phyloP scores from a whole-genome alignment of 2,113 vertebrate species.

The Grallaria varia region DNA sequence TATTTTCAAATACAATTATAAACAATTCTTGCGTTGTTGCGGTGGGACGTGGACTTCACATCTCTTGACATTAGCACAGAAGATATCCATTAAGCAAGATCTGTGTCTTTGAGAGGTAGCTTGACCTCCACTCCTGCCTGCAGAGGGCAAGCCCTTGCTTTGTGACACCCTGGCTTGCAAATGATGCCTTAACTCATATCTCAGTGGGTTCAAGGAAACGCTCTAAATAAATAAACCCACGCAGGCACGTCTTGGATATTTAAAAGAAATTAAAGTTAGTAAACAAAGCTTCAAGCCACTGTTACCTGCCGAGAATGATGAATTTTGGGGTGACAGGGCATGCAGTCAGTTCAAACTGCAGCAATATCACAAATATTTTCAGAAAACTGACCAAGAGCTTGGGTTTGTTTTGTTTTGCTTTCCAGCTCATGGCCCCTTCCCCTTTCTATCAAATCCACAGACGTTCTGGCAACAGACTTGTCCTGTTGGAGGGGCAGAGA shows the following conservation, averaged over 20 bases:
- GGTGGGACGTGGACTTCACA: background rate
- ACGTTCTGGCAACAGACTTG: constrained; percentile 28
- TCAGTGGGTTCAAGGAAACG: background rate
- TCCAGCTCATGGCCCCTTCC: background rate
- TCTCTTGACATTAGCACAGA: constrained; percentile 23
- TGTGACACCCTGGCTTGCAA: background rate
- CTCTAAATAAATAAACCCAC: background rate
- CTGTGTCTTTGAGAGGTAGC: background rate
- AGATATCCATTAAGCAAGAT: constrained; percentile 9
- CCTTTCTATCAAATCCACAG: background rate
- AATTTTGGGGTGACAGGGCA: background rate
- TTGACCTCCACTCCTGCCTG: constrained; percentile 16
- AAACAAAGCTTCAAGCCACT: background rate
- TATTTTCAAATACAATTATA: constrained; percentile 65
- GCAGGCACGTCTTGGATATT: background rate
- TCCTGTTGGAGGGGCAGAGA: constrained; percentile 13
- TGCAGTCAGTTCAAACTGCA: background rate
- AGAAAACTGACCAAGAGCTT: background rate
- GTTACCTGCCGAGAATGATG: background rate
- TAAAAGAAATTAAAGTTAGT: background rate
- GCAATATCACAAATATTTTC: background rate
- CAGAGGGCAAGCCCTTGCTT: constrained; percentile 14
- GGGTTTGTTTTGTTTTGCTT: constrained; percentile 28
- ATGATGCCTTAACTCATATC: background rate
- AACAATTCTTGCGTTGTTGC: background rate